Conservation (phyloP, 2,113 vertebrate species). For the Lepidothrix coronata region DNA sequence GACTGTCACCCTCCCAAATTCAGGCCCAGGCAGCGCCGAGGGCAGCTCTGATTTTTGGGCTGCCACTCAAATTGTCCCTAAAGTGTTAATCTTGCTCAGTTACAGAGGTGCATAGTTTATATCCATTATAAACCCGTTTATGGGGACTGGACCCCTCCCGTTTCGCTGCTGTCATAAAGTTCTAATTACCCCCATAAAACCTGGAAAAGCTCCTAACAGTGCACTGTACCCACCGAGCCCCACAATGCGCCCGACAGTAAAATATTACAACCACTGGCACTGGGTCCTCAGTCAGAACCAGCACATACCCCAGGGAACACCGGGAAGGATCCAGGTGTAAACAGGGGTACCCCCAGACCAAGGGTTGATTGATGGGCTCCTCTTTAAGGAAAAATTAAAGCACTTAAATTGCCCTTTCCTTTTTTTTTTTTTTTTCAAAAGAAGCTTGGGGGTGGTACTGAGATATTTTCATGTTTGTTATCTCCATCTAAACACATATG, state of each 20-base stretch:
- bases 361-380: background rate
- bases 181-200: constrained; percentile 82
- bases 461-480: background rate
- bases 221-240: constrained; percentile 61
- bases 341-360: rapidly evolving
- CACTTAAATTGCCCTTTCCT: background rate
- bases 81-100: constrained; percentile 74
- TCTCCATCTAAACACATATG: background rate
- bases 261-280: constrained; percentile 40
- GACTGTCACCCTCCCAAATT: background rate
- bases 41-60: background rate
- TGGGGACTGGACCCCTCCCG: constrained; percentile 76
- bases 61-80: constrained; percentile 76
- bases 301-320: background rate
- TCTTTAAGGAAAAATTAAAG: background rate
- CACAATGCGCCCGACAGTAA: constrained; percentile 59
- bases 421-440: background rate
- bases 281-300: background rate
- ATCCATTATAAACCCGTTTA: constrained; percentile 84
- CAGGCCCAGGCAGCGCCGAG: rapidly evolving
- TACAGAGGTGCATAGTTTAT: constrained; percentile 76
- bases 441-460: background rate
- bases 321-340: rapidly evolving
- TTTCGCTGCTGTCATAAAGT: constrained; percentile 76
- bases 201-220: constrained; percentile 70